Conservation (phyloP, 2,888 invertebrate genomes). For the Macrostomum cliftonense region DNA sequence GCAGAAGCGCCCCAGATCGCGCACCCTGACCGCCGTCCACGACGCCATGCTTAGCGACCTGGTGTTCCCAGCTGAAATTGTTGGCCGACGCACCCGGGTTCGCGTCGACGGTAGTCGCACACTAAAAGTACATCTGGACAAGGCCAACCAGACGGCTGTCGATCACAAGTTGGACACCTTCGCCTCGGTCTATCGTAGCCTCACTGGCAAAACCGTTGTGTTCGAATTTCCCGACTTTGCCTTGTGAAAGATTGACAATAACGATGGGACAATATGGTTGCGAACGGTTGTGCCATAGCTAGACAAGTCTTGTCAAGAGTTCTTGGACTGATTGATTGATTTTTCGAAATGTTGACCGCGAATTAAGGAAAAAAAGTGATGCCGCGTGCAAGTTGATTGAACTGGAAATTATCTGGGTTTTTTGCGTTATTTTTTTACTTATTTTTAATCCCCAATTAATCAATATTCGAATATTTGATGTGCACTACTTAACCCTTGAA, state of each 20-base stretch:
- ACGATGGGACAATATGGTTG: no score
- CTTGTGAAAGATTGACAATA: slow-evolving; percentile 22
- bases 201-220: slow-evolving; percentile 91
- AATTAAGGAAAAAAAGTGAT: no score
- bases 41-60: slow-evolving; percentile 90
- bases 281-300: no score
- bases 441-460: no score
- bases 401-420: no score
- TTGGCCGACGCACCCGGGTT: slow-evolving; percentile 86
- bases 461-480: no score
- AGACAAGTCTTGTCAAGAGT: no score
- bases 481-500: no score
- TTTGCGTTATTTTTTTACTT: no score
- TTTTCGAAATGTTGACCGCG: no score
- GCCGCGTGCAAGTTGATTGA: no score
- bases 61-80: slow-evolving; percentile 95
- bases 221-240: slow-evolving; percentile 94
- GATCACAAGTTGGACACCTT: slow-evolving; percentile 99
- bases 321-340: no score
- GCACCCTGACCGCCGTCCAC: slow-evolving; percentile 89
- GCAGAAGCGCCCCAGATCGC: slow-evolving; percentile 55
- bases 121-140: slow-evolving; percentile 58
- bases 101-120: slow-evolving; percentile 85
- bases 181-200: slow-evolving; percentile 90
- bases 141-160: slow-evolving; percentile 86